Evolutionary conservation across 2,113 vertebrate species (phyloP), one percentile per base, ranked within the genome.

Genomic region (Redunca redunca): DNA sequence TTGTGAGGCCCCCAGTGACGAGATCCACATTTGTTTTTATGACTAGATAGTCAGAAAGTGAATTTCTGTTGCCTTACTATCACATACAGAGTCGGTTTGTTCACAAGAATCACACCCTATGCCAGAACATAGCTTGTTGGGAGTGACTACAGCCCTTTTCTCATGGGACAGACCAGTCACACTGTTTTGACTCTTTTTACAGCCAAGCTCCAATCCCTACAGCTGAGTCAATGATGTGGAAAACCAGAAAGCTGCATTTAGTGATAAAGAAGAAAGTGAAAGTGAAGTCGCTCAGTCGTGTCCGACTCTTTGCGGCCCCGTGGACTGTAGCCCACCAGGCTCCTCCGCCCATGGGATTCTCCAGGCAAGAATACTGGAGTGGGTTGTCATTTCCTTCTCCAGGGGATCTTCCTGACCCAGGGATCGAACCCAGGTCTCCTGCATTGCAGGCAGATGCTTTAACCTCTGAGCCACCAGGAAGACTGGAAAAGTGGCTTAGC

Each of bases 241-340:
- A 96, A 97, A 95, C 84, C 88, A 94, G 95, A 97, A 86, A 92
- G 90, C 88, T n/a, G 53, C 11, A 46, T 1, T 95, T 86, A 81
- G 58, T 88, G 88, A 89, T 95, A 52, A n/a, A 40, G 40, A 40
- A 40, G 40, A 40, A 40, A 40, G 40, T 40, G 40, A 40, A 40
- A 40, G 40, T 40, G 40, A 40, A 40, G 40, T 40, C 40, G 3
- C 40, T 40, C 40, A 40, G 3, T 40, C 40, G 40, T 40, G 40
- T 40, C 40, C 3, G 40, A 40, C 40, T 40, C 40, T 40, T 40
- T 40, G 40, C 3, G 3, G 4, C 40, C 40, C 40, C 40, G 4
- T 40, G 40, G 40, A 40, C 40, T 40, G 40, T 40, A 40, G 40
- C 40, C 40, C 40, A 40, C 40, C 40, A 40, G 40, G 40, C 40